These are phyloP conservation scores for Florisuga fusca DNA, from an alignment of 2,797 vertebrate genomes.

Conservation along the genomic window DNA sequence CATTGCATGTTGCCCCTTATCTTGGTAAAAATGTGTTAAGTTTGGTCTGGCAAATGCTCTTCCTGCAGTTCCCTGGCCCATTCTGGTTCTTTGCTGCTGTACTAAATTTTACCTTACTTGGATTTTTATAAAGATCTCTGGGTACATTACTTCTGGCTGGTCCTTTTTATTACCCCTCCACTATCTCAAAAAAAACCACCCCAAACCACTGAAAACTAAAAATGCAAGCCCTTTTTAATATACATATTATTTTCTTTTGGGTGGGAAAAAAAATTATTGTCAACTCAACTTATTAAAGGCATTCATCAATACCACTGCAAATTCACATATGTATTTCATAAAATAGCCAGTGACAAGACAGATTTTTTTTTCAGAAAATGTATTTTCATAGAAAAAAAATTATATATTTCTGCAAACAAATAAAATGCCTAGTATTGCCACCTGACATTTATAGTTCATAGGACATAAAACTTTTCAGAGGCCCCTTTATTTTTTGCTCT, in stretches of 20 bases:
- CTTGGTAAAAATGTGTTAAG: background rate
- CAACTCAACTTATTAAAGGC: background rate
- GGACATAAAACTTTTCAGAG: slow-evolving; percentile 45
- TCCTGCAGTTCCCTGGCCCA: background rate
- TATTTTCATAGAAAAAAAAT: background rate
- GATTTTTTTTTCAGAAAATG: background rate
- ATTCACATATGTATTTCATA: slow-evolving; percentile 22
- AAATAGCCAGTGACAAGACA: slow-evolving; percentile 21
- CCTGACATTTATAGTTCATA: slow-evolving; percentile 50
- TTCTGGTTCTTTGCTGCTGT: background rate
- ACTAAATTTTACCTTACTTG: background rate
- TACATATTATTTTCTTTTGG: background rate
- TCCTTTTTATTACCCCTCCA: background rate
- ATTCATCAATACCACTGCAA: background rate
- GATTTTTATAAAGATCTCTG: background rate
- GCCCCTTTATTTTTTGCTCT: slow-evolving; percentile 55
- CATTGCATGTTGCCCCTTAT: background rate
- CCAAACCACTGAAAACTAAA: background rate
- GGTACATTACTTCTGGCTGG: background rate
- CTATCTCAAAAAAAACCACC: background rate
- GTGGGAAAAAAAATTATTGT: background rate
- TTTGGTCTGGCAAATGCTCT: background rate
- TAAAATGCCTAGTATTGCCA: slow-evolving; percentile 36
- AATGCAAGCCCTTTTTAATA: background rate
- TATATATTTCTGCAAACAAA: slow-evolving; percentile 44